Evolutionary conservation across 2,113 vertebrate genomes (phyloP).

Genomic region (Triplophysa rosa): DNA sequence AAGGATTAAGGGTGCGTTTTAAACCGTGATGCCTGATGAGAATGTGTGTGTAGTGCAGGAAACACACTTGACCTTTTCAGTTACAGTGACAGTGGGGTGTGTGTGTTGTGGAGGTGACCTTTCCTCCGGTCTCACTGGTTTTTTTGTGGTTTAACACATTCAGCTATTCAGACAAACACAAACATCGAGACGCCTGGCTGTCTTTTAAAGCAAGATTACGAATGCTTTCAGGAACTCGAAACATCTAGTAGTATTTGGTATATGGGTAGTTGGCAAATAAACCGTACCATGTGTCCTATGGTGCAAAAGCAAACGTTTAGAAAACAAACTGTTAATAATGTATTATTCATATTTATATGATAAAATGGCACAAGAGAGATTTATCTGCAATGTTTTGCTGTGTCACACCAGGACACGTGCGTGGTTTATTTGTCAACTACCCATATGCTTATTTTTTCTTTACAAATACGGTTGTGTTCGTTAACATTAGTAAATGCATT

Average conservation of each 20-base stretch:
- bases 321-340: no score
- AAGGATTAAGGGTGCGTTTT: conserved; percentile 12
- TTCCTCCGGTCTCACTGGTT: conserved; percentile 60
- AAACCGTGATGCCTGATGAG: conserved; percentile 25
- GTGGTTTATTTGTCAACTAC: no score
- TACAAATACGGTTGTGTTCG: no score
- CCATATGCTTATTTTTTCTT: no score
- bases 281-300: no score
- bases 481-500: no score
- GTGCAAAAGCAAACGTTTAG: no score
- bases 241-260: conserved; percentile 16
- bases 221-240: conserved; percentile 7
- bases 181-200: conserved; percentile 31
- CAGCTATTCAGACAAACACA: conserved; percentile 35
- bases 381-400: no score
- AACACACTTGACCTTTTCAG: conserved; percentile 77
- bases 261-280: no score
- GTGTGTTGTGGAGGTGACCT: conserved; percentile 67
- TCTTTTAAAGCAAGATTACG: conserved; percentile 25
- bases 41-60: conserved; percentile 38
- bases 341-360: no score
- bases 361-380: no score
- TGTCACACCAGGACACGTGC: no score
- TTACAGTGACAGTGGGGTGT: conserved; percentile 68
- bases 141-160: conserved; percentile 53